Percentiles rank a stretch among this genome's conserved stretches.
Conservation (phyloP, 1,140 invertebrate species). For the Drosophila neocordata region DNA sequence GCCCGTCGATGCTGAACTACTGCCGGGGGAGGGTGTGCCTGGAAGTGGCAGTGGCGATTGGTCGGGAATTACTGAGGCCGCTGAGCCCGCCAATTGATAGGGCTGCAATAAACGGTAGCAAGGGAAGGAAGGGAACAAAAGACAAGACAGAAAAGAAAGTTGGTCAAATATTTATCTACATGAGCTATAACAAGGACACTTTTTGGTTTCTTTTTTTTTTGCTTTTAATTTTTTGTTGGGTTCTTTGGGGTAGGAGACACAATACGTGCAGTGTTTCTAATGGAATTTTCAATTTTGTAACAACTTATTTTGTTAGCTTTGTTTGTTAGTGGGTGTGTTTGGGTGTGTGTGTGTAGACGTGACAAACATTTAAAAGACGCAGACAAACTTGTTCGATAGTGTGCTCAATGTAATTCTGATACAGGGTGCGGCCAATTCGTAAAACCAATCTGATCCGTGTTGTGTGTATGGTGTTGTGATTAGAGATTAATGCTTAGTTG, state of each 20-base stretch:
- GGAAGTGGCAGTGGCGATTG: constrained; percentile 83
- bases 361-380: constrained; percentile 34
- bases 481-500: constrained; percentile 13
- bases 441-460: constrained; percentile 38
- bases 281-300: constrained; percentile 19
- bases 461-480: constrained; percentile 3
- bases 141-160: constrained; percentile 27
- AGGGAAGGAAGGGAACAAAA: constrained; percentile 11
- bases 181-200: not conserved
- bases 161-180: constrained; percentile 32
- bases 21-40: constrained; percentile 83
- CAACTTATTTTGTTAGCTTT: not conserved
- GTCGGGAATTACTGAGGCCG: constrained; percentile 82
- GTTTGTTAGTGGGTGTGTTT: not conserved
- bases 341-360: not conserved
- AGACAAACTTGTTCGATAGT: constrained; percentile 25
- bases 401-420: constrained; percentile 39
- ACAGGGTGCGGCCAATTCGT: constrained; percentile 46
- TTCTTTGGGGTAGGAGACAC: constrained; percentile 19
- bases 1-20: constrained; percentile 82
- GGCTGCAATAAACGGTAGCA: constrained; percentile 66
- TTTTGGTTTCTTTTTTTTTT: not conserved
- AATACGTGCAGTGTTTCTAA: constrained; percentile 45
- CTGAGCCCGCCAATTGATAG: constrained; percentile 83
- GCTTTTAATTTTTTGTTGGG: not conserved